These are phyloP conservation scores for Drosophila recens DNA, from an alignment of 2,888 invertebrate species.

Conservation along the genomic window DNA sequence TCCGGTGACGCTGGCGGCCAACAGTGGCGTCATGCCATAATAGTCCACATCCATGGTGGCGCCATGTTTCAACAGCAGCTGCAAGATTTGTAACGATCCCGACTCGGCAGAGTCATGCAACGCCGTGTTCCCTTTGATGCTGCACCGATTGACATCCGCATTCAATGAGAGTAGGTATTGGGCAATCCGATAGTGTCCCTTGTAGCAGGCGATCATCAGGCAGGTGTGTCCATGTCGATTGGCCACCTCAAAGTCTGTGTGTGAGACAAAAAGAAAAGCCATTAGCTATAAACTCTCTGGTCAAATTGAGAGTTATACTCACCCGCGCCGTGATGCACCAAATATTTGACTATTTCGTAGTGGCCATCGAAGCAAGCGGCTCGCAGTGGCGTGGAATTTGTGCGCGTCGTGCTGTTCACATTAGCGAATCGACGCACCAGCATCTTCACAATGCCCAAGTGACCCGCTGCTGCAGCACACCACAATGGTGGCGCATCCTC, in stretches of 20 bases:
- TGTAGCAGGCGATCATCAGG: conserved; percentile 99
- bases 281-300: neutral
- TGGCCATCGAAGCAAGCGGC: conserved; percentile 99
- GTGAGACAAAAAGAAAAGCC: conserved; percentile 40
- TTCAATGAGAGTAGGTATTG: conserved; percentile 94
- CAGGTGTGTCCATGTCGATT: conserved; percentile 98
- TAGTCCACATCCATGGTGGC: conserved; percentile 97
- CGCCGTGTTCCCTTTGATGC: conserved; percentile 96
- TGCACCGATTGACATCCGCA: conserved; percentile 96
- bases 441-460: conserved; percentile 93
- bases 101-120: conserved; percentile 99
- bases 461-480: conserved; percentile 99
- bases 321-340: conserved; percentile 96
- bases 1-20: conserved; percentile 97
- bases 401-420: conserved; percentile 97
- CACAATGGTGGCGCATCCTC: conserved; percentile 98
- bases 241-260: conserved; percentile 96
- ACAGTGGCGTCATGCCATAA: conserved; percentile 97
- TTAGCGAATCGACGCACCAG: conserved; percentile 94
- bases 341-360: conserved; percentile 96
- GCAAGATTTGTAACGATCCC: conserved; percentile 96
- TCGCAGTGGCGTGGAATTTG: conserved; percentile 96
- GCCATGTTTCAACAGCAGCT: conserved; percentile 93
- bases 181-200: conserved; percentile 96
- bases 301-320: conserved; percentile 60